Evolutionary conservation across 2,113 vertebrate species (phyloP), one percentile per base, ranked within the genome.

Genomic region (Saimiri boliviensis): DNA sequence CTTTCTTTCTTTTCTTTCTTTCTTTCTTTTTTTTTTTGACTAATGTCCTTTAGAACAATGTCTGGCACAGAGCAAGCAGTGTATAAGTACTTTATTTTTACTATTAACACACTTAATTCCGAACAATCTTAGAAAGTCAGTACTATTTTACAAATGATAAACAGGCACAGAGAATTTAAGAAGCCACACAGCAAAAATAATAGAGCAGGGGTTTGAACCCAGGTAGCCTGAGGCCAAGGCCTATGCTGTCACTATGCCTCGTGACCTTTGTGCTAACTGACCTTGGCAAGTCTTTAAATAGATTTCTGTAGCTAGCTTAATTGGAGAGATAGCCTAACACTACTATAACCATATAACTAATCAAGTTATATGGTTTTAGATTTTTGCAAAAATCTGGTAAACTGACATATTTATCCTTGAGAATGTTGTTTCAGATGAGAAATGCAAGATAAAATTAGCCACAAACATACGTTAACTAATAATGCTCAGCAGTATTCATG

Each of bases 301-400:
- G 79, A 68, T 40, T 89, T 45, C 80, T 58, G 60, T 32, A 58
- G 47, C 40, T 71, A 74, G n/a, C 10, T 27, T 94, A 86, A 86
- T 49, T 83, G 52, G 32, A 92, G n/a, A 79, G 17, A 52, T 20
- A 77, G 37, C 5, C 49, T 71, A 71, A 87, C 10, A 40, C 11
- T 66, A 32, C 27, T n/a, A n/a, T n/a, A n/a, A n/a, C n/a, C n/a
- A n/a, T n/a, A n/a, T n/a, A n/a, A n/a, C n/a, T n/a, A n/a, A 20
- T 40, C 42, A 40, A 54, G 73, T 68, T 86, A 54, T 14, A 37
- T 74, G 93, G 10, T 60, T 93, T 58, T 80, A 73, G 84, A 83
- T 89, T 92, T 91, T 85, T 81, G 21, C 86, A 93, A 80, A 95
- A 83, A 17, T 8, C 84, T 70, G 27, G 49, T n/a, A 85, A 86